Conservation (phyloP, 2,888 invertebrate genomes). For the Drosophila macrospina region DNA sequence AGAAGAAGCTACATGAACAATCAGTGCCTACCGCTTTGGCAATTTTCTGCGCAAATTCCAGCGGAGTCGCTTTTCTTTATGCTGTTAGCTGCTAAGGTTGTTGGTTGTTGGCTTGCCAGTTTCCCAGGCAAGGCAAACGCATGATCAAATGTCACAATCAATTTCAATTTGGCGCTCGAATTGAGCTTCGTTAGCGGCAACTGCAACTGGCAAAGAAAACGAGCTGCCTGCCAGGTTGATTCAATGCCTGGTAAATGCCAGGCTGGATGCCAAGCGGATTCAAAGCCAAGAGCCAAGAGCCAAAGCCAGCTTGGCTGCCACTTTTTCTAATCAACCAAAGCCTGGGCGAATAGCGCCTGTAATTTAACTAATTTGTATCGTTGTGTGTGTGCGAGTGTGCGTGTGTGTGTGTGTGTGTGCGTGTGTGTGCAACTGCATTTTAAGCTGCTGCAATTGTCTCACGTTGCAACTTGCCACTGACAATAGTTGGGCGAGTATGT, state of each 20-base stretch:
- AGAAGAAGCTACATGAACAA: constrained; percentile 25
- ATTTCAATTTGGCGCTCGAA: constrained; percentile 81
- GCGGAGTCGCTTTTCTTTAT: constrained; percentile 15
- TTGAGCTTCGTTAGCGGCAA: constrained; percentile 77
- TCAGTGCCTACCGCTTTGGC: constrained; percentile 53
- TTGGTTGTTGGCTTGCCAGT: constrained; percentile 16
- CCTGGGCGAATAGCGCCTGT: constrained; percentile 62
- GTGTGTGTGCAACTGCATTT: constrained; percentile 9
- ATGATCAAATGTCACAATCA: constrained; percentile 81
- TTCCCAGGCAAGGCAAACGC: constrained; percentile 54
- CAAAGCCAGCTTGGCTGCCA: constrained; percentile 45
- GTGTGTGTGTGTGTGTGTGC: constrained; percentile 25
- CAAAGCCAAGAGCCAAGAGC: constrained; percentile 24
- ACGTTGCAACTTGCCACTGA: constrained; percentile 47
- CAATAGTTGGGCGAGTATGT: constrained; percentile 36
- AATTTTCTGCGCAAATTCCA: constrained; percentile 69
- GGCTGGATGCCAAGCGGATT: constrained; percentile 47
- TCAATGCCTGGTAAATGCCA: constrained; percentile 29
- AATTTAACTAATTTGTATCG: constrained; percentile 74
- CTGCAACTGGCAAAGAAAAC: constrained; percentile 45
- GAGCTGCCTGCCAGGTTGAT: constrained; percentile 50
- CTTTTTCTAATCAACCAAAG: constrained; percentile 74
- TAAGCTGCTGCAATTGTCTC: constrained; percentile 49
- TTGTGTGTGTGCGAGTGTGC: too few relatives aligned
- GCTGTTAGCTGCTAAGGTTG: neutral